Base-by-base conservation (phyloP, 2,113 vertebrate genomes). In the Elanoides forficatus region DNA sequence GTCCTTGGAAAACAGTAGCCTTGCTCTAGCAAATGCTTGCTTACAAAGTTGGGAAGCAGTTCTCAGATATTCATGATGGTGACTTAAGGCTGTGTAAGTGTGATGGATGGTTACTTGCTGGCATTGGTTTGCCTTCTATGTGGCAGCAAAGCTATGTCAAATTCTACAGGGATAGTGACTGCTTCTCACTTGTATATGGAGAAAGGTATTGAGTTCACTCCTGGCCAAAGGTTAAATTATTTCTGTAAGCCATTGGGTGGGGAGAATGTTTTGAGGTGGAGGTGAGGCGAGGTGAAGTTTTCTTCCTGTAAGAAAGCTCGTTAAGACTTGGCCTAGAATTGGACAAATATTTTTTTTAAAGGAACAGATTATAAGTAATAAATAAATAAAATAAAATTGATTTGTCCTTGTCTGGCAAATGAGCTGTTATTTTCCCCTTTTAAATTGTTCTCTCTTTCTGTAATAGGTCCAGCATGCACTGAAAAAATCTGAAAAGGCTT, bases 401-500 rank as follows among this genome's bases (percentile, higher is more conserved):
- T 60, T 72, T 95, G 26, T 58, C 32, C 25, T 85, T 63, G 26
- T 27, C 34, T 58, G 6, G 48, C 50, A 86, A 42, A 13, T 52
- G 60, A 65, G 32, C 25, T 93, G 56, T 11, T 47, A 0, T 15
- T 85, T 65, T n/a, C 26, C 27, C 19, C 45, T 47, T 60, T 38
- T 15, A 76, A 63, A 34, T 48, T 60, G 15, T 75, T 67, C 34
- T 70, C 12, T 27, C 27, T 59, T 36, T 90, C 79, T 96, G 42
- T 93, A 73, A 22, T 13, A 99, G 99, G 99, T 99, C 78, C 99
- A 99, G 86, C 99, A 99, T 63, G 99, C 99, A 42, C 97, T 99
- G 93, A 99, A 99, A 97, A 99, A 99, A 97, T 99, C 99, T 10
- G 99, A 99, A 38, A 99, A 99, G 79, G 99, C 99, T 96, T 98